Base-by-base conservation (phyloP, 2,888 invertebrate species). In the Andricus quercusramuli region DNA sequence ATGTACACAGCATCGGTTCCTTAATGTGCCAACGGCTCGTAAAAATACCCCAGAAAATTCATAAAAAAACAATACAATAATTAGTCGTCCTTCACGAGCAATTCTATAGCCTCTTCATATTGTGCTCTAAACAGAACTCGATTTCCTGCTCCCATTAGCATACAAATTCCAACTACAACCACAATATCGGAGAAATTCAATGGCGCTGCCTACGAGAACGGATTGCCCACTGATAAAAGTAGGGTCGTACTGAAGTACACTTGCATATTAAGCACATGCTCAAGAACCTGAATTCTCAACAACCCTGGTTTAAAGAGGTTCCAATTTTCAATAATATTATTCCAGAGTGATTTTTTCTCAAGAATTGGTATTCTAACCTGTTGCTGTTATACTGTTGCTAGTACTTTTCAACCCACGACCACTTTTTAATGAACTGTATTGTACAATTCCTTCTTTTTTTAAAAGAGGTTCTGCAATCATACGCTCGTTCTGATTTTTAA, bases 101-200 rank as follows among this genome's bases (percentile, higher is more conserved):
- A 59, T 62, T 62, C 4, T 62, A 25, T 1, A 59, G 59, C 13
- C 59, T 59, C 22, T 62, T 62, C 25, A 15, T 25, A 62, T 62
- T 62, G n/a, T 37, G 37, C 64, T 22, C 44, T 56, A 59, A 78
- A 47, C 64, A 59, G 22, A 65, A 76, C 44, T 80, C 79, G 59
- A 81, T 79, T 82, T 74, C 82, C 81, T 77, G 77, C 81, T 78
- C 81, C 78, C 82, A 84, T 84, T 85, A 80, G 82, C 80, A 81
- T 84, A 83, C 68, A 56, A 79, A 78, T 79, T 80, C 70, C 77
- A 66, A 81, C 81, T 82, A 80, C 78, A 78, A 79, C 68, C 29
- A 67, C 78, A 77, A 79, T 82, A 79, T 79, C 64, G 80, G 41
- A 51, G 78, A 70, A 83, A 83, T 83, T 78, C 64, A 64, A 79